Evolutionary conservation across 2,888 invertebrate genomes (phyloP).

Genomic region (Psylliodes chrysocephalus): DNA sequence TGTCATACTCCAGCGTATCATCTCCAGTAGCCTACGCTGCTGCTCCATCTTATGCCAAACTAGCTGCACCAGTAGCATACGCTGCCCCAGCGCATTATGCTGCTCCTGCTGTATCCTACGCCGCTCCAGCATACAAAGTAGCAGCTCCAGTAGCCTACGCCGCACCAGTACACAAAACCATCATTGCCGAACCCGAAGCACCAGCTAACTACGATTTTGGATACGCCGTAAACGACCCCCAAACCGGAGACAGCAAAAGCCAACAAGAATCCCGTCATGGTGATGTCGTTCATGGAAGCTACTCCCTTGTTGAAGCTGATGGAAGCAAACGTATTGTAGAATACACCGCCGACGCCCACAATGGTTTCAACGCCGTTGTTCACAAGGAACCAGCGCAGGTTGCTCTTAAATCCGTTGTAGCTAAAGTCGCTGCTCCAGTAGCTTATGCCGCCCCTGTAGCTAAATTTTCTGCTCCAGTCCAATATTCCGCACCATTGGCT

Average conservation of each 20-base stretch:
- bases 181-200: conserved; percentile 46
- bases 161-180: too few relatives aligned
- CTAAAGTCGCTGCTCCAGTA: too few relatives aligned
- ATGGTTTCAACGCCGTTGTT: conserved; percentile 68
- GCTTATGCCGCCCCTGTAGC: conserved; percentile 18
- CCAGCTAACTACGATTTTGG: conserved; percentile 52
- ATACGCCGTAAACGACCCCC: conserved; percentile 50
- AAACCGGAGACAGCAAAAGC: conserved; percentile 67
- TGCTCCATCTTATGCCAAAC: conserved; percentile 40
- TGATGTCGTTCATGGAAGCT: conserved; percentile 66
- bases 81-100: conserved; percentile 45
- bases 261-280: conserved; percentile 72
- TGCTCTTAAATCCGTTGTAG: conserved; percentile 49
- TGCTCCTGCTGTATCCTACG: too few relatives aligned
- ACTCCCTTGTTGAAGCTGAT: conserved; percentile 67
- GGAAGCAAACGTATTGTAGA: conserved; percentile 66
- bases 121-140: too few relatives aligned
- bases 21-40: conserved; percentile 44
- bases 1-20: conserved; percentile 58
- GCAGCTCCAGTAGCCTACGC: conserved; percentile 57
- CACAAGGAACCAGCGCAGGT: conserved; percentile 59
- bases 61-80: conserved; percentile 46
- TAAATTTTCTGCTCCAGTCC: conserved; percentile 1
- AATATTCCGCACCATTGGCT: background rate
- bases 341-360: conserved; percentile 66